phyloP scores from a whole-genome alignment of 2,113 vertebrate genomes.

The Cranoglanis bouderius region DNA sequence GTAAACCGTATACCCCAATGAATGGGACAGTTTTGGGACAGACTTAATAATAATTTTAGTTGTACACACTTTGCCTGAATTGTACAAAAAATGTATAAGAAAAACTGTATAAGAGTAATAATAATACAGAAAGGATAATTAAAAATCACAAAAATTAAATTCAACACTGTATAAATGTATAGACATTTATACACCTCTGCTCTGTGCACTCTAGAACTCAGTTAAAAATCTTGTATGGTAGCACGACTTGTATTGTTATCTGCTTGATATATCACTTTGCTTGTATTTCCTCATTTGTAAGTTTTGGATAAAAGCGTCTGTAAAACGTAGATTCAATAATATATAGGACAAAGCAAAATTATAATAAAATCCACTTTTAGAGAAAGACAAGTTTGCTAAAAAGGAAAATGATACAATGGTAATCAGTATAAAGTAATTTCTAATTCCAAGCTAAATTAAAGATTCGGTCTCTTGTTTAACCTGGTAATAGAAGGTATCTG shows the following conservation, averaged over 20 bases:
- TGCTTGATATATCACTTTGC: too few species aligned
- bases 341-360: neutral
- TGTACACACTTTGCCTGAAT: neutral
- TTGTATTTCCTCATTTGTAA: too few species aligned
- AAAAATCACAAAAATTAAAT: neutral
- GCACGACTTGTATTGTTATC: too few species aligned
- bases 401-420: neutral
- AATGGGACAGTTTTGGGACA: neutral
- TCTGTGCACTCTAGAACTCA: too few species aligned
- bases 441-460: too few species aligned
- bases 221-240: too few species aligned
- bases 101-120: too few species aligned
- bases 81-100: neutral
- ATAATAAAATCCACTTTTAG: neutral
- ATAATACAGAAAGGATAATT: neutral
- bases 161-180: neutral
- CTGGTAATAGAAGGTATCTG: too few species aligned
- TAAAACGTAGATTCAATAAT: neutral
- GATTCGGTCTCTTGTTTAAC: neutral
- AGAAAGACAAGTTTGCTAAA: neutral
- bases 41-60: neutral
- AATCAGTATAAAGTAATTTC: neutral
- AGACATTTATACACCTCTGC: too few species aligned
- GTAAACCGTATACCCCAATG: neutral
- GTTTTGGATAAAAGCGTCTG: too few species aligned